phyloP scores from a whole-genome alignment of 2,888 invertebrate genomes.

The Graphium colonna region DNA sequence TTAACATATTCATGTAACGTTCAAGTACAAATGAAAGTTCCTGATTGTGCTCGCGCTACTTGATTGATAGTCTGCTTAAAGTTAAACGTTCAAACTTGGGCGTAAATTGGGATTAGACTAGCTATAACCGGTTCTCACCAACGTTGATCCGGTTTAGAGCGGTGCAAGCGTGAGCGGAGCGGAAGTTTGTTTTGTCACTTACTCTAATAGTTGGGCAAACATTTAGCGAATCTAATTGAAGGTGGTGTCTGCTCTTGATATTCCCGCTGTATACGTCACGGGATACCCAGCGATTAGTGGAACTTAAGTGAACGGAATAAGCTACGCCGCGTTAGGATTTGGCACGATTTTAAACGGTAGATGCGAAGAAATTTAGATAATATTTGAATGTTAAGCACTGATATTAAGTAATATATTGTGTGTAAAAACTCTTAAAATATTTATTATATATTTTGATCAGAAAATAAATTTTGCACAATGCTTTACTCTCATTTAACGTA shows the following conservation, averaged over 20 bases:
- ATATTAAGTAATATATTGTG: too few species aligned
- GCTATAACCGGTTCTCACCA: conserved; percentile 36
- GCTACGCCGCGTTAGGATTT: neutral
- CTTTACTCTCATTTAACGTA: too few species aligned
- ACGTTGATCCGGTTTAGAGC: conserved; percentile 41
- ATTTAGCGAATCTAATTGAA: conserved; percentile 38
- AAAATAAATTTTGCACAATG: too few species aligned
- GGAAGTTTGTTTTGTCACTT: conserved; percentile 48
- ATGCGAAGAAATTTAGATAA: too few species aligned
- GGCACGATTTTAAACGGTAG: neutral
- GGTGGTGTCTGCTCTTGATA: conserved; percentile 28
- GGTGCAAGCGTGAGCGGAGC: conserved; percentile 36
- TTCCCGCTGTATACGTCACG: conserved; percentile 14
- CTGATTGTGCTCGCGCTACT: conserved; percentile 2
- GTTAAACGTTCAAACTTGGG: conserved; percentile 6
- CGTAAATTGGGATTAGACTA: conserved; percentile 31
- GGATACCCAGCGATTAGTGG: conserved; percentile 34
- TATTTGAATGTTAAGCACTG: too few species aligned
- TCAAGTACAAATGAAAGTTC: neutral
- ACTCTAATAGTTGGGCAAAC: conserved; percentile 31
- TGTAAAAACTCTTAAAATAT: too few species aligned
- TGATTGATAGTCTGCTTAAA: conserved; percentile 9
- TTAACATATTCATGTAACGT: too few species aligned
- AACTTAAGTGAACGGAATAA: conserved; percentile 29
- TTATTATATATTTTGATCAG: too few species aligned